Percentiles rank a stretch among this genome's conserved stretches.
Evolutionary conservation across 2,888 invertebrate species (phyloP).

Genomic region (Nebria salina): DNA sequence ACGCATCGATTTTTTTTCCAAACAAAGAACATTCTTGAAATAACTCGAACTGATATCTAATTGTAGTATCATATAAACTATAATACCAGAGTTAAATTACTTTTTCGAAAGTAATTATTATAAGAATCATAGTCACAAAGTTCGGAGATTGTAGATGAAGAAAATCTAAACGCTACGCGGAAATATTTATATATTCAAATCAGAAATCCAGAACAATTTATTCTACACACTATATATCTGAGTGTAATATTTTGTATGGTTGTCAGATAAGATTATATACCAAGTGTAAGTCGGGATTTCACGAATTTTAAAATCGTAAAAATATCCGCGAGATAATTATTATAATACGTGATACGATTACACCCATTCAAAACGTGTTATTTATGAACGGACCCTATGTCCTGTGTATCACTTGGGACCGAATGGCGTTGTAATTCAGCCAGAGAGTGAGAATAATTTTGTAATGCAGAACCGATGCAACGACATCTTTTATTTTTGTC

Average conservation of each 20-base stretch:
- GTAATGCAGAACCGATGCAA: constrained; percentile 23
- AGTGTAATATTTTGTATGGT: background rate
- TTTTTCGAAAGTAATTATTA: too few species aligned
- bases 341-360: constrained; percentile 26
- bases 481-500: background rate
- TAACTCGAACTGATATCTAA: too few species aligned
- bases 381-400: constrained; percentile 23
- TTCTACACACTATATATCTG: background rate
- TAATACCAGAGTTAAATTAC: background rate
- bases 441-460: background rate
- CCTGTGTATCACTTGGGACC: background rate
- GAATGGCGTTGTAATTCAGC: background rate
- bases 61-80: background rate
- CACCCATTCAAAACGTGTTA: constrained; percentile 9
- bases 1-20: background rate
- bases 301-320: constrained; percentile 25
- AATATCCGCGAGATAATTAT: constrained; percentile 36
- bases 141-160: background rate
- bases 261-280: background rate
- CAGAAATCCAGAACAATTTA: background rate
- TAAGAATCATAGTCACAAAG: too few species aligned
- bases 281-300: background rate
- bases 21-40: background rate
- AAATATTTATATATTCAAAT: background rate
- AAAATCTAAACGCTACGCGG: background rate